Percentiles rank a stretch among this genome's conserved stretches.
These are phyloP conservation scores for Latheticus oryzae DNA, from an alignment of 2,888 invertebrate species.

Conservation along the genomic window DNA sequence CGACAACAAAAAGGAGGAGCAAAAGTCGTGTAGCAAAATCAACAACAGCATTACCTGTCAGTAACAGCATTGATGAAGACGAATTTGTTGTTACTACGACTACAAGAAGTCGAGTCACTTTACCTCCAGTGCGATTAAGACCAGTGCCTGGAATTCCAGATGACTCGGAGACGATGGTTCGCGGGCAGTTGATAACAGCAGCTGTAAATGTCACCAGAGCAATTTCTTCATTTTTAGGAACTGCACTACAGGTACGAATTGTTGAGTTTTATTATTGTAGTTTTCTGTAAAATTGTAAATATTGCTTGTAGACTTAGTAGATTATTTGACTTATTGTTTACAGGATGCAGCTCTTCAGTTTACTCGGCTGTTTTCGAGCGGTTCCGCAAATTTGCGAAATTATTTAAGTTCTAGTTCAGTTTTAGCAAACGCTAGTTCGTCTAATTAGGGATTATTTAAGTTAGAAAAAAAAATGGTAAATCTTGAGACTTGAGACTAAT, in stretches of 20 bases:
- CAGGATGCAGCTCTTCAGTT: constrained; percentile 58
- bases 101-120: constrained; percentile 45
- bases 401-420: constrained; percentile 46
- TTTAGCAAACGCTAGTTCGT: constrained; percentile 36
- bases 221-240: constrained; percentile 81
- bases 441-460: too few species aligned
- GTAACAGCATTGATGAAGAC: constrained; percentile 42
- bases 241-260: constrained; percentile 76
- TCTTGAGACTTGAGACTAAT: too few species aligned
- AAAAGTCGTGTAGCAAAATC: constrained; percentile 41
- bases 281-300: background rate
- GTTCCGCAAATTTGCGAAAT: constrained; percentile 49
- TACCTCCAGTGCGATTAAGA: constrained; percentile 61
- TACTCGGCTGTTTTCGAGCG: constrained; percentile 51
- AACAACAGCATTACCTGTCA: constrained; percentile 46
- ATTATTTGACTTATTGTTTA: constrained; percentile 49
- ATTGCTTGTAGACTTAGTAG: too few species aligned
- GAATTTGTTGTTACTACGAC: constrained; percentile 42
- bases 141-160: constrained; percentile 62
- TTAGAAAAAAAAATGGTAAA: constrained; percentile 33
- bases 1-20: constrained; percentile 25
- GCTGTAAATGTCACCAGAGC: constrained; percentile 82
- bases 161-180: constrained; percentile 54
- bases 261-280: too few species aligned
- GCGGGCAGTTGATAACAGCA: constrained; percentile 73